Conservation (phyloP, 2,797 vertebrate species). For the Thalassophryne amazonica region DNA sequence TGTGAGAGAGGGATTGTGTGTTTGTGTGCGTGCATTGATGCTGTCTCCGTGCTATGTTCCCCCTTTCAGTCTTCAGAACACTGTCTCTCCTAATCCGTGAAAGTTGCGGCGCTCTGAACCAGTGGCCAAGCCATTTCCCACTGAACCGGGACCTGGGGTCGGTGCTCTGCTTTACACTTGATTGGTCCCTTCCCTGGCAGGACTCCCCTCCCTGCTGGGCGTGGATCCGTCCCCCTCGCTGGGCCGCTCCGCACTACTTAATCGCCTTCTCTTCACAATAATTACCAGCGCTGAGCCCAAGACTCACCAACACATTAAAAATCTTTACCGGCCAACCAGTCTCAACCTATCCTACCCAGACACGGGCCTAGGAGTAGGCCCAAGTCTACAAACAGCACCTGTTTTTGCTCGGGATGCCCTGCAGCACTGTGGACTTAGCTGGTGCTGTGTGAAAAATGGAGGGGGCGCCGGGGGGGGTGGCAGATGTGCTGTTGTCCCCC, state of each 20-base stretch:
- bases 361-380: slow-evolving; percentile 46
- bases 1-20: slow-evolving; percentile 47
- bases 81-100: slow-evolving; percentile 99
- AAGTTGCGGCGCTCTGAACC: slow-evolving; percentile 97
- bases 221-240: slow-evolving; percentile 88
- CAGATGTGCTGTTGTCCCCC: slow-evolving; percentile 61
- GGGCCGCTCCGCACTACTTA: slow-evolving; percentile 87
- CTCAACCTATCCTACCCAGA: slow-evolving; percentile 55
- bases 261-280: slow-evolving; percentile 90
- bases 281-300: slow-evolving; percentile 82
- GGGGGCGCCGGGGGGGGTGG: slow-evolving; percentile 31
- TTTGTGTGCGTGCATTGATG: slow-evolving; percentile 89
- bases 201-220: slow-evolving; percentile 86
- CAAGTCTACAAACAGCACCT: slow-evolving; percentile 58
- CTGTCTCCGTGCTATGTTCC: slow-evolving; percentile 97
- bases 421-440: slow-evolving; percentile 67
- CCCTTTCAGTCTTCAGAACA: slow-evolving; percentile 95
- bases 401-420: slow-evolving; percentile 61
- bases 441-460: slow-evolving; percentile 37
- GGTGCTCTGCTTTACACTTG: slow-evolving; percentile 96
- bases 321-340: slow-evolving; percentile 57
- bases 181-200: slow-evolving; percentile 93
- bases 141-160: slow-evolving; percentile 94
- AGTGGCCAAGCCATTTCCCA: slow-evolving; percentile 94
- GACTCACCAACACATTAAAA: slow-evolving; percentile 71